Evolutionary conservation across 2,888 invertebrate genomes (phyloP), one percentile per base, ranked within the genome.

Genomic region (Folsomia candida): DNA sequence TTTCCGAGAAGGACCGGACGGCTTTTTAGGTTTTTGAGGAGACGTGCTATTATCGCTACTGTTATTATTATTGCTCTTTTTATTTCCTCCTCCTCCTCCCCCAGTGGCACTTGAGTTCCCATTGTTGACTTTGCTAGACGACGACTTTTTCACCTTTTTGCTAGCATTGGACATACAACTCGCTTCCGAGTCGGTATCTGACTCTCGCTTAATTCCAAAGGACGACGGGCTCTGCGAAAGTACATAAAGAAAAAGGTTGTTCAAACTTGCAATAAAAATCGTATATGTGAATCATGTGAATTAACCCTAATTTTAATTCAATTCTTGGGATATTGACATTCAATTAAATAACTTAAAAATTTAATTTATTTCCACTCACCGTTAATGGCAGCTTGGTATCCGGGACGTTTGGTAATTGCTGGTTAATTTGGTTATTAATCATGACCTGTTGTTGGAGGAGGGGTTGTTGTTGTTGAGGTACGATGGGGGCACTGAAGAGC

Each of bases 101-200:
- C 22, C 51, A 47, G 37, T 60, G 6, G 61, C 54, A 54, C 51
- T 60, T 61, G 75, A 69, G 69, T 65, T 69, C 54, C 68, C 70
- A n/a, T 54, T 47, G 57, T 60, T 68, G 47, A 72, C 73, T 71
- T 76, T 79, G 62, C 75, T 79, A 58, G 73, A 75, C 14, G n/a
- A n/a, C 69, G 76, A 76, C 70, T 78, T 80, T 75, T 80, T 80
- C 66, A 78, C 59, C 67, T 80, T 80, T 67, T 80, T 80, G 75
- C 79, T 80, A 66, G 79, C 79, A 73, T 78, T 80, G 51, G 79
- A 80, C 74, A 79, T 73, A 65, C 77, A 83, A 72, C 87, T 84
- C 25, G 84, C 84, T 79, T 89, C 89, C 11, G 87, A 86, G 74
- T 90, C 90, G 28, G 88, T 87, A 70, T 90, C 90, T 0, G 88